phyloP scores from a whole-genome alignment of 1,140 invertebrate genomes.

The Eulimnadia texana region DNA sequence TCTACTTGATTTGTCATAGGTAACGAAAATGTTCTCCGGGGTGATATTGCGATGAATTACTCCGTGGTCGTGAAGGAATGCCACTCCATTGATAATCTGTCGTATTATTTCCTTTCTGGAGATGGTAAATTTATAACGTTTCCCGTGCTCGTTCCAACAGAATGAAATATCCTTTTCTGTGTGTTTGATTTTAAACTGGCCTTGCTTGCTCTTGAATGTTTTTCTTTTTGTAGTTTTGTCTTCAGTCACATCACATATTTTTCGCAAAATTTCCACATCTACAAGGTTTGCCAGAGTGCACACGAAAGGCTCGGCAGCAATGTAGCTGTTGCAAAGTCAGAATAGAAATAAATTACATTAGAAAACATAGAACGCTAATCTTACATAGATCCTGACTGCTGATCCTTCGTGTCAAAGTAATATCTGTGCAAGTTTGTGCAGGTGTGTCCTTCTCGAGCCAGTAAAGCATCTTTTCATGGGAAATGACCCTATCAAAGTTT shows the following conservation, averaged over 20 bases:
- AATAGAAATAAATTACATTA: too few relatives aligned
- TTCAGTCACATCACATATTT: too few relatives aligned
- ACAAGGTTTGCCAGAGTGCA: background rate
- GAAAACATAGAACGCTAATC: too few relatives aligned
- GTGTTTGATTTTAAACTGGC: too few relatives aligned
- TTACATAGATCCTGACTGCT: too few relatives aligned
- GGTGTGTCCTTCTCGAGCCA: background rate
- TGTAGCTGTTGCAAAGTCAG: too few relatives aligned
- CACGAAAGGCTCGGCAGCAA: background rate
- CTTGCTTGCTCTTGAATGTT: too few relatives aligned
- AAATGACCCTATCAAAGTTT: background rate
- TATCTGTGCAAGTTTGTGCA: background rate
- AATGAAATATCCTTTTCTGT: too few relatives aligned
- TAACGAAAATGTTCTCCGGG: background rate
- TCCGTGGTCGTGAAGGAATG: background rate
- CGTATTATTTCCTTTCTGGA: background rate
- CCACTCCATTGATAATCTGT: background rate
- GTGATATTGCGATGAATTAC: background rate
- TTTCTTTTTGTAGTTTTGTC: too few relatives aligned
- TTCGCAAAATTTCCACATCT: too few relatives aligned
- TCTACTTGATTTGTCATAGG: background rate
- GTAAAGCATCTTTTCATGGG: background rate
- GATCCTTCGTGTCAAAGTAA: too few relatives aligned
- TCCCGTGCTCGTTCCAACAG: too few relatives aligned
- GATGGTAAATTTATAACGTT: background rate